phyloP scores from a whole-genome alignment of 92 coral and sea anemone genomes.

The Umimayanthus kanabou region DNA sequence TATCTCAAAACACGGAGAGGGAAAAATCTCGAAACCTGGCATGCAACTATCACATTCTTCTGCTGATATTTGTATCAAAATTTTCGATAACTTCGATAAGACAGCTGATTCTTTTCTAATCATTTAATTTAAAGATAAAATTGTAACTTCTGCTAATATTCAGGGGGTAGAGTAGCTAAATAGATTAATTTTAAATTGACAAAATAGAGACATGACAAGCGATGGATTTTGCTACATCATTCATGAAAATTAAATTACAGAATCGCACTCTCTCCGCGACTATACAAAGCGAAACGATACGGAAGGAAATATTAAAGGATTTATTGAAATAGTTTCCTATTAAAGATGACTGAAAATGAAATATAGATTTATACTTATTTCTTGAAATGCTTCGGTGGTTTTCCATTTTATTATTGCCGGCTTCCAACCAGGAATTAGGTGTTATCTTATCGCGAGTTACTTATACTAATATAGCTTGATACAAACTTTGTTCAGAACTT shows the following conservation, averaged over 20 bases:
- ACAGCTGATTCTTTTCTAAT: not conserved
- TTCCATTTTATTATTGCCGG: not conserved
- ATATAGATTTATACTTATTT: not conserved
- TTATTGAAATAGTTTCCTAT: not conserved
- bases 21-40: not conserved
- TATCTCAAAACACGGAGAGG: not conserved
- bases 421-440: not conserved
- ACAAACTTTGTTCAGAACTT: conserved; percentile 3
- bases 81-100: not conserved
- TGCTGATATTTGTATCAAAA: not conserved
- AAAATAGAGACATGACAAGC: conserved; percentile 15
- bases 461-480: not conserved
- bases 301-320: not conserved
- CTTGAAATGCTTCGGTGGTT: not conserved
- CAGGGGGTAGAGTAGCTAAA: not conserved
- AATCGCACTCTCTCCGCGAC: not conserved
- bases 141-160: not conserved
- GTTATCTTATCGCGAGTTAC: not conserved
- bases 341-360: not conserved
- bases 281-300: not conserved
- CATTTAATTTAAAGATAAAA: not conserved
- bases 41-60: not conserved
- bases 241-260: conserved; percentile 2
- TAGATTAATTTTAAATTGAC: conserved; percentile 26
- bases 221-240: not conserved